Evolutionary conservation across 1,140 invertebrate species (phyloP), one percentile per base, ranked within the genome.

Genomic region (Macrotrachela quadricornifera): DNA sequence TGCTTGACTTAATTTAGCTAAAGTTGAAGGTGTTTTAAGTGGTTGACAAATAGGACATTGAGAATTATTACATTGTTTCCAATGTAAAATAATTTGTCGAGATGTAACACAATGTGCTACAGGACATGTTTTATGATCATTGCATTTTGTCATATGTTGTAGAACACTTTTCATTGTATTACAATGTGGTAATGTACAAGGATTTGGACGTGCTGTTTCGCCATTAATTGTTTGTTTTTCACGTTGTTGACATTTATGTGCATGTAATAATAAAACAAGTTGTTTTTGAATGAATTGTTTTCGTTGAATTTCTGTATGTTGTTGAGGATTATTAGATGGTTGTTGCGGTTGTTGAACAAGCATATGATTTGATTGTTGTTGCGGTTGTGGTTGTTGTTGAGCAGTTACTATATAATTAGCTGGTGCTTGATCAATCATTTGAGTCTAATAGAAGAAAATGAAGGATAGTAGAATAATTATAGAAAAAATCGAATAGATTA

Each of bases 121-220:
- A 58, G 59, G 61, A 63, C 73, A 75, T 48, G 63, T 59, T 62
- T 73, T 72, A 46, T 90, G 92, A 38, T 81, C 82, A 71, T 85
- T 83, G 72, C 94, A 99, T 0, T 79, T 85, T 43, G 85, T 91
- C 92, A 99, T 97, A 63, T 99, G 92, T 62, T 82, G 87, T 49
- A 99, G 74, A n/a, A 99, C 91, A 62, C 85, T 85, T 68, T 97
- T 96, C 92, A 99, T 97, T 1, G 88, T 95, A 65, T 84, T 82
- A 73, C 94, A 99, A 68, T 97, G 90, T 16, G 88, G 88, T 48
- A 97, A 73, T 16, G 77, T 79, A 70, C 94, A 99, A 30, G 21
- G 2, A 2, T 2, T 30, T 30, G 21, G 21, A 30, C 21, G 21
- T 30, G 21, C 21, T 30, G 21, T 30, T 30, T 30, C 21, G 8